A percentile compares a stretch with the other conserved stretches of the same genome.
These are phyloP conservation scores for Lacerta viridis DNA, from an alignment of 2,797 vertebrate species.

Conservation along the genomic window DNA sequence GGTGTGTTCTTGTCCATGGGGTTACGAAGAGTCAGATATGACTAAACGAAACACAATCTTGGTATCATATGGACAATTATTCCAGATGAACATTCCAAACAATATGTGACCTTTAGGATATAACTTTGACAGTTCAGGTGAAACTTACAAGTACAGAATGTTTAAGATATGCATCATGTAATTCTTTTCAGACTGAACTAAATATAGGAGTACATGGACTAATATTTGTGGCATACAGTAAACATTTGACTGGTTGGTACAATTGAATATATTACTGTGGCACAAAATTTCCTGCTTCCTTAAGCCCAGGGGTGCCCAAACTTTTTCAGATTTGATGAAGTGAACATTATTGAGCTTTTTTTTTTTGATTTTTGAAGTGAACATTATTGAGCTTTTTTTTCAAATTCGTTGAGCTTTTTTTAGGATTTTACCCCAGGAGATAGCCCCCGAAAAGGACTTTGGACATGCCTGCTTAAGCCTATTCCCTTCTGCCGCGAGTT, in stretches of 20 bases:
- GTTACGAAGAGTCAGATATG: too few relatives aligned
- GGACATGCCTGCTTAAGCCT: too few relatives aligned
- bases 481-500: background rate
- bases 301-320: background rate
- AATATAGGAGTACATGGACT: background rate
- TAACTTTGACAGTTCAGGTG: slow-evolving; percentile 1
- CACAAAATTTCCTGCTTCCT: background rate
- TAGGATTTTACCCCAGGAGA: too few relatives aligned
- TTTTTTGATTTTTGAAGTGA: too few relatives aligned
- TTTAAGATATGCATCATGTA: background rate
- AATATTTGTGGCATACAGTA: slow-evolving; percentile 17
- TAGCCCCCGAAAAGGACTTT: background rate
- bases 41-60: too few relatives aligned
- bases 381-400: too few relatives aligned
- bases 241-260: background rate
- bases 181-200: background rate
- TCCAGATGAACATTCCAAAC: background rate
- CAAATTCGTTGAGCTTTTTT: too few relatives aligned
- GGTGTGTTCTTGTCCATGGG: too few relatives aligned
- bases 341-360: too few relatives aligned
- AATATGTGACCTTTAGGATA: background rate
- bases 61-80: background rate
- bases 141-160: background rate
- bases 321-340: too few relatives aligned
- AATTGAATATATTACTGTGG: background rate